Evolutionary conservation across 2,113 vertebrate genomes (phyloP).

Genomic region (Triplophysa tibetana): DNA sequence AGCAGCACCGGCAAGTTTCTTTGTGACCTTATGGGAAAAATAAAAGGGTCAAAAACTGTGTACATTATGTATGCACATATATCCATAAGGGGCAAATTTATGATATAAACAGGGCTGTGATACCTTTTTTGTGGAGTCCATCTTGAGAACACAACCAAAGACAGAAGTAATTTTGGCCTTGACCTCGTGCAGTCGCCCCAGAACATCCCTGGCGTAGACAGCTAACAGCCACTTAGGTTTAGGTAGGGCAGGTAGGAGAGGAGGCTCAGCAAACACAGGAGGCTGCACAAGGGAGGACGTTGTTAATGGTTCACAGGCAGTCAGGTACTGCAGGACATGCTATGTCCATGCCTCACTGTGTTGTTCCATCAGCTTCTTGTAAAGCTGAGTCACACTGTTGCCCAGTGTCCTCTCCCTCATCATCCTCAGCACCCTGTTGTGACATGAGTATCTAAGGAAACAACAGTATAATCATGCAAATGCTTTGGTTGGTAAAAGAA

Average conservation of each 20-base stretch:
- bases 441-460: constrained; percentile 13
- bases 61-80: neutral
- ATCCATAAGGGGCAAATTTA: neutral
- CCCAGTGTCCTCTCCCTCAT: constrained; percentile 18
- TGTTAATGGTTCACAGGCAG: neutral
- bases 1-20: too few relatives aligned
- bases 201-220: constrained; percentile 33
- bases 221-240: constrained; percentile 39
- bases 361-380: constrained; percentile 25
- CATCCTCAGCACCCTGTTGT: constrained; percentile 17
- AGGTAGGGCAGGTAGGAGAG: neutral
- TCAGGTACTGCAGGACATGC: constrained; percentile 2
- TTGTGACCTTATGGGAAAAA: too few relatives aligned
- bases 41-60: too few relatives aligned
- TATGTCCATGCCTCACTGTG: constrained; percentile 21
- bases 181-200: constrained; percentile 35
- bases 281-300: constrained; percentile 2
- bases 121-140: constrained; percentile 42
- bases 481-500: constrained; percentile 9
- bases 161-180: constrained; percentile 31
- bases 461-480: neutral
- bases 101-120: neutral
- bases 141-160: constrained; percentile 26
- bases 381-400: constrained; percentile 25
- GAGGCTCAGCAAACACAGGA: constrained; percentile 6